These are phyloP conservation scores for Penaeus japonicus DNA, from an alignment of 1,140 invertebrate genomes.

Conservation along the genomic window DNA sequence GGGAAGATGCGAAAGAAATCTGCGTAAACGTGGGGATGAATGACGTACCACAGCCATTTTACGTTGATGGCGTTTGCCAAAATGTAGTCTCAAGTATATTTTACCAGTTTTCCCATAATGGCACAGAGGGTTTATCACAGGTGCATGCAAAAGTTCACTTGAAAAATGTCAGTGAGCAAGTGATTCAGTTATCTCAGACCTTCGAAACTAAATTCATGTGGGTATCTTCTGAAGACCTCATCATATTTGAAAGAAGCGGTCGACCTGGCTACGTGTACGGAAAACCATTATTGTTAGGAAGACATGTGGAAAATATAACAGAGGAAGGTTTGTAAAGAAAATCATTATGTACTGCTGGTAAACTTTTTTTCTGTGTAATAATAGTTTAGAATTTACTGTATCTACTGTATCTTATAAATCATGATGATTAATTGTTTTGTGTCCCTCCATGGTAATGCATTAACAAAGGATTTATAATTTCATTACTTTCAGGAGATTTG, in stretches of 20 bases:
- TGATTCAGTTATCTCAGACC: not conserved
- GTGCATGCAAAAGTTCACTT: conserved; percentile 23
- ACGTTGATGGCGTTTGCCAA: not conserved
- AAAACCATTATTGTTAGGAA: conserved; percentile 44
- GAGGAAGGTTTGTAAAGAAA: conserved; percentile 42
- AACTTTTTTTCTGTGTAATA: not conserved
- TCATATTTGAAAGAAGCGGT: conserved; percentile 42
- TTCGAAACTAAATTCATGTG: conserved; percentile 33
- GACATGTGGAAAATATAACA: conserved; percentile 19
- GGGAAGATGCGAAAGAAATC: not conserved
- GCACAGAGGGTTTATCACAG: conserved; percentile 16
- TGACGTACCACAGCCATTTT: not conserved
- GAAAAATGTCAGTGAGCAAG: not conserved
- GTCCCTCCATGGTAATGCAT: not conserved
- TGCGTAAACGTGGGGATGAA: not conserved
- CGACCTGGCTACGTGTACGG: conserved; percentile 45
- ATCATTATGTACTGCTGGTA: not conserved
- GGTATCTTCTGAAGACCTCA: not conserved
- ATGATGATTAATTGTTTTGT: not conserved
- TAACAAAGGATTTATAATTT: too few species aligned
- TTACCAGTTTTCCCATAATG: conserved; percentile 34
- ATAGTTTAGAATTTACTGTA: not conserved
- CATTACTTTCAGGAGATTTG: not conserved
- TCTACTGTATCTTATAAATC: too few species aligned
- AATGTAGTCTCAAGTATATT: not conserved